Evolutionary conservation across 2,888 invertebrate species (phyloP).

Genomic region (Athalia circularis): DNA sequence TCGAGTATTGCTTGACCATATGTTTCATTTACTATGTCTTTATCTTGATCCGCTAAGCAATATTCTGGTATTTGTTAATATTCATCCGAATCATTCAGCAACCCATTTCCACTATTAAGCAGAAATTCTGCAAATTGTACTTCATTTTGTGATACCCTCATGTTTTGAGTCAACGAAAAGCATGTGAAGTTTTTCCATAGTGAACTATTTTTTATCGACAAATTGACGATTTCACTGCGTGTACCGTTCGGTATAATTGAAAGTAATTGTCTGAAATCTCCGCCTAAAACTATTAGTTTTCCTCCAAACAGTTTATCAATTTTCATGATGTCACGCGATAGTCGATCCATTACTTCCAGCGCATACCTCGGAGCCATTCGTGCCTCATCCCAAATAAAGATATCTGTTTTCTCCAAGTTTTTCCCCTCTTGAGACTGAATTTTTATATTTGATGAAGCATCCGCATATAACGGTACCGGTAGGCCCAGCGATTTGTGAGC

Average conservation of each 20-base stretch:
- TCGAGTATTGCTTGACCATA: conserved; percentile 46
- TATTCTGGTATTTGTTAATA: too few relatives aligned
- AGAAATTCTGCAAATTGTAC: conserved; percentile 52
- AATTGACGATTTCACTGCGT: too few relatives aligned
- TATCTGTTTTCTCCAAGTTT: conserved; percentile 48
- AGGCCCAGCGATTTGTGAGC: too few relatives aligned
- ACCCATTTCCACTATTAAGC: conserved; percentile 51
- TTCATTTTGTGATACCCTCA: conserved; percentile 49
- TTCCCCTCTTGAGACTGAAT: conserved; percentile 52
- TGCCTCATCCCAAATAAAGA: conserved; percentile 57
- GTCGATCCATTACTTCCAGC: conserved; percentile 53
- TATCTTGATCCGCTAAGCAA: too few relatives aligned
- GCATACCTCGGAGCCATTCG: conserved; percentile 55
- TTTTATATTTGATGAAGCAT: conserved; percentile 53
- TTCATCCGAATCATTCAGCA: too few relatives aligned
- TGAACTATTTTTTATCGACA: conserved; percentile 55
- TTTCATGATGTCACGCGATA: conserved; percentile 56
- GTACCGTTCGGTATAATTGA: too few relatives aligned
- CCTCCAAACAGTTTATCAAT: conserved; percentile 56
- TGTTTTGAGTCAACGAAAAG: conserved; percentile 52
- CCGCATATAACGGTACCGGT: too few relatives aligned
- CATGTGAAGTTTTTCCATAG: conserved; percentile 53
- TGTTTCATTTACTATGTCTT: too few relatives aligned
- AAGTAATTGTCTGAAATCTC: too few relatives aligned
- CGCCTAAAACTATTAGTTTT: conserved; percentile 52